Evolutionary conservation across 2,797 vertebrate species (phyloP), one percentile per base, ranked within the genome.

Genomic region (Thamnophis elegans): DNA sequence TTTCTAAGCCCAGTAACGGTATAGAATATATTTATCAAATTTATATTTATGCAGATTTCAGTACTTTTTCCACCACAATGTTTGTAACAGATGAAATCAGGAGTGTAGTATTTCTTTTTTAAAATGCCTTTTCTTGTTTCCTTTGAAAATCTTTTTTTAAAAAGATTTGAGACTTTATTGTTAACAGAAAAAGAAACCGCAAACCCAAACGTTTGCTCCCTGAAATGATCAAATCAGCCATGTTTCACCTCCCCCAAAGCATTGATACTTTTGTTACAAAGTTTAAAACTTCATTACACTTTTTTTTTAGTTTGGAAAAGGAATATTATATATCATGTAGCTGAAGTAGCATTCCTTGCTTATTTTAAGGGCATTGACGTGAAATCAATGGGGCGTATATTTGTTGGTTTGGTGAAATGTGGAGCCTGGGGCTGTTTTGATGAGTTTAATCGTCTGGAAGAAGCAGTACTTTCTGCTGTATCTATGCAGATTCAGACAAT

Each of bases 371-470:
- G 99, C 62, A 99, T 99, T 22, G 99, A 99, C 95, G 99, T 99
- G 96, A 99, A 99, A 96, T 99, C 99, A 7, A 99, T 99, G 99
- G 99, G 98, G 0, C 98, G 99, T 13, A 99, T 99, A 97, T 99
- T 99, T 97, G 98, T 99, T 95, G 99, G 99, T 73, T 96, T 99
- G 96, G 98, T 99, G 93, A 99, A 99, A 96, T 99, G 99, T 94
- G 99, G 99, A 5, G 99, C 99, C 20, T 99, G 99, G 99, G 99
- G 99, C 95, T 99, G 99, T 97, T 99, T 99, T 93, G 99, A 99
- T 90, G 99, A 99, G 96, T 99, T 99, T 95, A 99, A 99, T 95
- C 98, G 99, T 87, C 97, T 99, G 85, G 99, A 99, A 95, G 99
- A 99, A 95, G 98, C 99, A 8, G 99, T 99, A 1, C 95, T 99